Base-by-base conservation (phyloP, 2,888 invertebrate species). In the Synanthedon andrenaeformis region DNA sequence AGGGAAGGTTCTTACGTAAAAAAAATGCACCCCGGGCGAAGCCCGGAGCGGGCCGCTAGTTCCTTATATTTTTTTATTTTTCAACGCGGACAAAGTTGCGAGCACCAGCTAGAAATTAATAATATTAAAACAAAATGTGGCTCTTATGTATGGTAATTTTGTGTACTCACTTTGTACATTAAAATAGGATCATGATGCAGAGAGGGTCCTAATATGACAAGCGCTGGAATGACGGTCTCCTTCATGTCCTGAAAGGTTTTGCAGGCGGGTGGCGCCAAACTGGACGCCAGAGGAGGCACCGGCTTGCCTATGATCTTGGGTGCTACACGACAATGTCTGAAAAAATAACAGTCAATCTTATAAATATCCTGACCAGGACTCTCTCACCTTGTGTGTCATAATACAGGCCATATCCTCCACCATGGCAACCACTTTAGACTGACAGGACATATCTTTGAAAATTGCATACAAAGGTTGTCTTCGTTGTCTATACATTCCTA, bases 111-210 rank as follows among this genome's bases (percentile, higher is more conserved):
- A n/a, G n/a, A n/a, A n/a, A n/a, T 19, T 28, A 28, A 28, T 28
- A 28, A 28, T 28, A 45, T 45, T 45, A 45, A 45, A 45, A 6
- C 12, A 3, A n/a, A 45, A 45, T 8, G 45, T n/a, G 11, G 13
- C 11, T 42, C 12, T 42, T 12, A 35, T 35, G 35, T 35, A 35
- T 35, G 6, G 10, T 78, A 64, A 84, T 71, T 23, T 49, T 49
- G 13, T 23, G 12, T 53, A 67, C 79, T 74, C 67, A 88, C 88
- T 75, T 99, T 99, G 76, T 96, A 95, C 90, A 98, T 92, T 13
- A 99, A 88, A 58, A 96, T 91, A 1, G 97, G 93, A 83, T 98
- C 96, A 65, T 91, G 91, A 67, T 96, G 93, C 54, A 98, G 86
- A 51, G 97, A 93, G 0, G 98, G 94, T 2, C 99, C 99, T 51